These are phyloP conservation scores for Halcyon chelicuti DNA, from an alignment of 2,797 vertebrate genomes.

Conservation along the genomic window DNA sequence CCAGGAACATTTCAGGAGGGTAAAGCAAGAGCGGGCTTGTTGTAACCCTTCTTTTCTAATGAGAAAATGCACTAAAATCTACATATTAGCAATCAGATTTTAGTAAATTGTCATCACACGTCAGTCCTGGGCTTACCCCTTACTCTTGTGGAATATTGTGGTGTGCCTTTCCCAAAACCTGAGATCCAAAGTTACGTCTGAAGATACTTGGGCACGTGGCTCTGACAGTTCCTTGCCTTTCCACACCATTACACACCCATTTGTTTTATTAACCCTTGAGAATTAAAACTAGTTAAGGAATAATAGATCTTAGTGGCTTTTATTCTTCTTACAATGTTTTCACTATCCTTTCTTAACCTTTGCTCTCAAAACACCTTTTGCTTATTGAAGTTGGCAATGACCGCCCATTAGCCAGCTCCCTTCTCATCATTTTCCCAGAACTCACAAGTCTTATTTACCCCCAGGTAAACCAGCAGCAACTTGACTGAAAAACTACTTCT, in stretches of 20 bases:
- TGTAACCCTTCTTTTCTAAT: not conserved
- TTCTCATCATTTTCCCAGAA: not conserved
- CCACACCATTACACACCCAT: not conserved
- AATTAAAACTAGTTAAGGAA: constrained; percentile 34
- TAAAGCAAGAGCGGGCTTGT: not conserved
- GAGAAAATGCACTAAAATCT: not conserved
- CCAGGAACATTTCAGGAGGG: not conserved
- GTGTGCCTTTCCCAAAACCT: not conserved
- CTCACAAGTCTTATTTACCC: not conserved
- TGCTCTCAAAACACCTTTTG: not conserved
- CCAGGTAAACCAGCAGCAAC: not conserved
- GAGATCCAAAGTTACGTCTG: not conserved
- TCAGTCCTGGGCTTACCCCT: not conserved
- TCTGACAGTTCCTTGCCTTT: not conserved
- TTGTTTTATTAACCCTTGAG: not conserved
- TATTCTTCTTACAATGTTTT: not conserved
- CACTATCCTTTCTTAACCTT: not conserved
- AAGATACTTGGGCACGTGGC: not conserved
- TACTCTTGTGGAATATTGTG: not conserved
- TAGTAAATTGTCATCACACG: not conserved
- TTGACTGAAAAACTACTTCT: constrained; percentile 22
- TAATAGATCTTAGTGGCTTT: not conserved
- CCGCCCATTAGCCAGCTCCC: not conserved
- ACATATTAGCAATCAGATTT: not conserved
- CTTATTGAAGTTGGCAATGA: not conserved